Conservation (phyloP, 2,113 vertebrate species). For the Halichoerus grypus region DNA sequence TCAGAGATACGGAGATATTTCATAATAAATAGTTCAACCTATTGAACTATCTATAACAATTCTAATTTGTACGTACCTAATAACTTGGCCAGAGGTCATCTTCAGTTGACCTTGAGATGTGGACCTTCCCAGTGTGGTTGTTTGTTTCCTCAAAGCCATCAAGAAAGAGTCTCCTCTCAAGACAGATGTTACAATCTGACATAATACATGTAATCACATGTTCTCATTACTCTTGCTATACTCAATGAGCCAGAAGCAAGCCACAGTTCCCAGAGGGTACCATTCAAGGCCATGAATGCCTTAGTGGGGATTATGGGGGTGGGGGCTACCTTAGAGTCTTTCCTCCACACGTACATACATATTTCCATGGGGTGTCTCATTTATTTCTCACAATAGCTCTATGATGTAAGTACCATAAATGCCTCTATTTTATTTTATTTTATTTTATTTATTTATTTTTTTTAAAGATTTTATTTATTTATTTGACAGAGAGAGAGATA, state of each 20-base stretch:
- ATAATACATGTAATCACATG: background rate
- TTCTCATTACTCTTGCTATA: background rate
- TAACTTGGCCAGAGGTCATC: background rate
- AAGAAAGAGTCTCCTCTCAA: background rate
- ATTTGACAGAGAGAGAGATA: no score
- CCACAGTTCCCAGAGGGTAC: background rate
- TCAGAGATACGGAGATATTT: background rate
- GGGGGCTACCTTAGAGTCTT: background rate
- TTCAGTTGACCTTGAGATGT: background rate
- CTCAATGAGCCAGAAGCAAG: background rate
- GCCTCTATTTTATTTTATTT: background rate
- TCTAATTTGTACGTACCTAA: background rate
- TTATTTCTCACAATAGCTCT: background rate
- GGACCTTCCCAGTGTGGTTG: background rate
- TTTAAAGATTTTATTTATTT: no score
- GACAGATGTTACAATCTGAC: accelerated
- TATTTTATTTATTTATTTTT: no score
- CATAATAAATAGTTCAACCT: background rate
- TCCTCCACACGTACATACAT: background rate
- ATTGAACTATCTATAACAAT: background rate
- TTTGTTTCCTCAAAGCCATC: background rate
- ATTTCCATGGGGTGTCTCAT: background rate
- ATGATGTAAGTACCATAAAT: background rate
- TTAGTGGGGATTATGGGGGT: background rate
- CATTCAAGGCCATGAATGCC: background rate